A percentile compares a stretch with the other conserved stretches of the same genome.
Conservation (phyloP, 2,113 vertebrate genomes). For the Alligator sinensis region DNA sequence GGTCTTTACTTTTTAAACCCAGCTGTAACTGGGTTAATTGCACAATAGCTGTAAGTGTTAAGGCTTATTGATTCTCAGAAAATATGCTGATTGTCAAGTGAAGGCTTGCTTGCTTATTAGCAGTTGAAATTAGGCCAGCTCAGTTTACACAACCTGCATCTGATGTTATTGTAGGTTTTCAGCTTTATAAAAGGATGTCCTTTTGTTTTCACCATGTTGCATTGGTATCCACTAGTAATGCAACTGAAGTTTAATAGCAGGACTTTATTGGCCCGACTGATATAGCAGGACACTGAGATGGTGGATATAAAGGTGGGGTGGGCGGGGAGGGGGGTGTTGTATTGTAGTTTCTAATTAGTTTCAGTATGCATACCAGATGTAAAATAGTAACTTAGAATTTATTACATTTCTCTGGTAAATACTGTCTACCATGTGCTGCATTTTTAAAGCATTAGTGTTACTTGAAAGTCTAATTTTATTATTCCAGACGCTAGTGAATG, state of each 20-base stretch:
- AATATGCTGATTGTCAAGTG: not conserved
- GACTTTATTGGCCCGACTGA: not conserved
- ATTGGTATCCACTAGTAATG: not conserved
- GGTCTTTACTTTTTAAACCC: not conserved
- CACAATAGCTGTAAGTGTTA: not conserved
- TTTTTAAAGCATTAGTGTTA: not conserved
- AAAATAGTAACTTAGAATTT: not conserved
- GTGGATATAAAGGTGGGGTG: not conserved
- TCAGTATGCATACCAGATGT: not conserved
- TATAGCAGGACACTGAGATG: not conserved
- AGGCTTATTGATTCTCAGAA: not conserved
- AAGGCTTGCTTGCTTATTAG: not conserved
- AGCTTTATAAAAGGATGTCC: not conserved
- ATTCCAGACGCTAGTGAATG: not conserved
- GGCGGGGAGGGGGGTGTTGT: not conserved
- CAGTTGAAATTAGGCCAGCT: not conserved
- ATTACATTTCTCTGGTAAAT: not conserved
- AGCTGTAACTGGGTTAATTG: not conserved
- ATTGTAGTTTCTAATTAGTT: not conserved
- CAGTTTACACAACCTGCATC: rapidly evolving
- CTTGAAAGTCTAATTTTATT: not conserved
- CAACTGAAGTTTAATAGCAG: not conserved
- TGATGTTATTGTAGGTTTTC: not conserved
- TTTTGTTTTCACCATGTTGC: not conserved
- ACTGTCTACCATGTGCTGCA: not conserved